Base-by-base conservation (phyloP, 1,140 invertebrate species). In the Eupristina koningsbergeri region DNA sequence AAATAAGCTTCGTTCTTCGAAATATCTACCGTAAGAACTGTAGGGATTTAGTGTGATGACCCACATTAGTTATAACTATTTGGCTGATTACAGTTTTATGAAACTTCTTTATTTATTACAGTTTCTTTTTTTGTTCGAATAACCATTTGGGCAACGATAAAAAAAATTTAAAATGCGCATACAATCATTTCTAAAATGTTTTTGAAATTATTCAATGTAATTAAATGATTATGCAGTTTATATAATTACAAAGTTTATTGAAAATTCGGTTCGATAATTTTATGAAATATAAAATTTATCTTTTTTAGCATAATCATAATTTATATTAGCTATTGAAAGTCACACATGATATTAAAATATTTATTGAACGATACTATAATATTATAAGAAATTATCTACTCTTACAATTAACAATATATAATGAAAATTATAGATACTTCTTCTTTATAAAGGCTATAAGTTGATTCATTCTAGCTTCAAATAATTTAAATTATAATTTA, bases 1-100 rank as follows among this genome's bases (percentile, higher is more conserved):
- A 61, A 61, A 74, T 74, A 45, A 80, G 58, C 67, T 80, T 87
- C 75, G 76, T 78, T 71, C 47, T 64, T 64, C 45, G 13, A 50
- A 9, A 58, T n/a, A 58, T 31, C 17, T 31, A 8, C 2, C 17
- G 26, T 84, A 71, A 80, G 39, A 41, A 64, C 19, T 22, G 50
- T 64, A 17, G 22, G 13, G 29, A 22, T 26, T 58, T 39, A 74
- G 34, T 29, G 39, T 36, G 71, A 75, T 75, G 80, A 61, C 58
- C 39, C 31, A 63, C 39, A 75, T 81, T 64, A 75, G 71, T 34
- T 26, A 11, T 47, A 67, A 41, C 22, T 34, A 74, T 50, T 41
- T 13, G 26, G 67, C 67, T 41, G 36, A 71, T 41, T 71, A 58
- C 22, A 26, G 19, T 58, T 9, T 17, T n/a, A 0, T 41, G 19